Evolutionary conservation across 2,113 vertebrate genomes (phyloP).

Genomic region (Xyliphius kryptos): DNA sequence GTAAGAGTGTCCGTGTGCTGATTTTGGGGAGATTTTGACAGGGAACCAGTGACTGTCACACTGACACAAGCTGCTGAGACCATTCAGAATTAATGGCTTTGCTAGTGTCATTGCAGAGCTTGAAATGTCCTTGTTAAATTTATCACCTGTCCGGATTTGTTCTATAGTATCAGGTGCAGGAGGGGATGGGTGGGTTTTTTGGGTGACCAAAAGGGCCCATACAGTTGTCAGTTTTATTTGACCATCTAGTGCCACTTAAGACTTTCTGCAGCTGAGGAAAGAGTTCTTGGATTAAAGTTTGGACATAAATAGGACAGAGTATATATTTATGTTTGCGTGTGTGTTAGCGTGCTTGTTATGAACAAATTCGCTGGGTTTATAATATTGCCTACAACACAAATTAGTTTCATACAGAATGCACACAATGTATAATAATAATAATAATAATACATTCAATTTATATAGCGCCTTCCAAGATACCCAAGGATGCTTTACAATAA

Average conservation of each 20-base stretch:
- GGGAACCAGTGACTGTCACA: constrained; percentile 20
- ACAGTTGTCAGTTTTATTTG: constrained; percentile 20
- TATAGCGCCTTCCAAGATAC: no score
- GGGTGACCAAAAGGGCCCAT: constrained; percentile 11
- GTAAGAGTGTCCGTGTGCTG: constrained; percentile 24
- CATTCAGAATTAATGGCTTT: constrained; percentile 20
- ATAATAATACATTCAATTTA: no score
- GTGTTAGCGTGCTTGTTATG: constrained; percentile 2
- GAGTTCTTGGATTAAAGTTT: constrained; percentile 19
- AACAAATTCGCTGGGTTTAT: constrained; percentile 1
- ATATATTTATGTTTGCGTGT: neutral
- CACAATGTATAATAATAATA: no score
- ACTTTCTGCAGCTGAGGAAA: constrained; percentile 15
- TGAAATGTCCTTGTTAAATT: constrained; percentile 26
- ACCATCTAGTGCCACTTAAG: constrained; percentile 15
- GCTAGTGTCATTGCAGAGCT: constrained; percentile 21
- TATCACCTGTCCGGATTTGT: constrained; percentile 20
- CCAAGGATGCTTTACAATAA: no score
- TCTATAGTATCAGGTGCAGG: neutral
- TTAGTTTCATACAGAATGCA: neutral
- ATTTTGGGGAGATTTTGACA: constrained; percentile 20
- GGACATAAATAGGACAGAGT: neutral
- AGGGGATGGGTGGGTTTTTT: no score
- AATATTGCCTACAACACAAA: neutral
- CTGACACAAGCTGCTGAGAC: constrained; percentile 18